Percentiles rank a stretch among this genome's conserved stretches.
phyloP scores from a whole-genome alignment of 2,797 vertebrate species.

The Cossypha polioptera region DNA sequence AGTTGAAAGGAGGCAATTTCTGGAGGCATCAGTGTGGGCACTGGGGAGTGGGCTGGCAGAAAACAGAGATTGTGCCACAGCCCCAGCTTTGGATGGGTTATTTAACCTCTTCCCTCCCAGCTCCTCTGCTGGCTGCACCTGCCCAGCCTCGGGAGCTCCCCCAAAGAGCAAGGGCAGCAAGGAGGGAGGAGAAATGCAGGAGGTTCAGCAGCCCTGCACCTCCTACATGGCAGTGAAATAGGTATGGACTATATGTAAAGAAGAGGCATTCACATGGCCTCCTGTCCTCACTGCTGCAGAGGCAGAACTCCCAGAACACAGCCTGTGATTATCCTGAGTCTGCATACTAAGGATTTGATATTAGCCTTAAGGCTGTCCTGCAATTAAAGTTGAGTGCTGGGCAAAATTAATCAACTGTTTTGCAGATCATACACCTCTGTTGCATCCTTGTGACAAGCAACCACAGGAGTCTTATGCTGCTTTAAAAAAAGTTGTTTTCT shows the following conservation, averaged over 20 bases:
- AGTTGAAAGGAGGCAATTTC: not conserved
- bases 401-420: not conserved
- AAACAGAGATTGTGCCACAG: fast-evolving
- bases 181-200: not conserved
- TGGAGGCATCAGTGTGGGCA: not conserved
- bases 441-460: not conserved
- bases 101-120: not conserved
- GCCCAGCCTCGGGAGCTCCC: not conserved
- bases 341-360: not conserved
- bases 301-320: not conserved
- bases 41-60: not conserved
- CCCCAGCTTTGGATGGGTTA: not conserved
- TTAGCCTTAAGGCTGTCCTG: not conserved
- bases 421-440: not conserved
- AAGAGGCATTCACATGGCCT: not conserved
- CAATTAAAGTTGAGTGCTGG: not conserved
- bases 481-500: not conserved
- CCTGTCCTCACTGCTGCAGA: not conserved
- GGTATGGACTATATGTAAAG: fast-evolving
- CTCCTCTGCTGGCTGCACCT: not conserved
- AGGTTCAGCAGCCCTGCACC: not conserved
- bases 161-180: not conserved
- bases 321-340: not conserved
- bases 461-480: not conserved
- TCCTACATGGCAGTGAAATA: fast-evolving